Evolutionary conservation across 1,140 invertebrate species (phyloP), one percentile per base, ranked within the genome.

Genomic region (Cotesia chilonis): DNA sequence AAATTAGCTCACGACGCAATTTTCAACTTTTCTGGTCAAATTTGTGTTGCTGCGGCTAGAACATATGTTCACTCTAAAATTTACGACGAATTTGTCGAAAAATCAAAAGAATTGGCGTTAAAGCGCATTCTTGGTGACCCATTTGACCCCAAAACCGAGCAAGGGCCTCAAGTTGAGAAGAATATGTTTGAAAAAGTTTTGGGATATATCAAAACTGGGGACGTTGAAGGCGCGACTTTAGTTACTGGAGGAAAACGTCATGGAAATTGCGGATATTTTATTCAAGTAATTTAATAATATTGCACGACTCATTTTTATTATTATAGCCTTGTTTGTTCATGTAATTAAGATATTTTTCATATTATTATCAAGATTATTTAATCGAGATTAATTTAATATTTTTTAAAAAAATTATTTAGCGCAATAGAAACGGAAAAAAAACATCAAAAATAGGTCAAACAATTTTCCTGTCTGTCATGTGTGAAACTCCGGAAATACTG

Each of bases 151-250:
- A 83, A 83, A 5, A 88, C 83, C 12, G 86, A 89, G 52, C 89
- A 91, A 77, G 92, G 92, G 64, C 91, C 92, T 41, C 90, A 92
- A 84, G 91, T 92, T 78, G 92, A 93, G 78, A 78, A 91, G 68
- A 89, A 90, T 28, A 91, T 93, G 84, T 90, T 92, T 74, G 85
- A 89, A 0, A 94, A 91, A 80, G 90, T 95, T 14, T 75, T 94
- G 70, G 84, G 80, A 0, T 88, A 92, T 47, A 93, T 95, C 55
- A 88, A 92, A 36, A 86, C 87, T 20, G 94, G 94, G 0, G 92
- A 92, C 78, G 85, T 89, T 59, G 89, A 94, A 82, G 94, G 94
- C 9, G 95, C 94, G 0, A 91, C 88, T 70, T 82, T 95, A 64
- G 84, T 91, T 7, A 88, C 89, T 55, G 93, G 94, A 20, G 94